These are phyloP conservation scores for Danio rerio DNA, from an alignment of 2,113 vertebrate genomes.

Conservation along the genomic window GRCz12tu NC_133199.1:22478501-22479000, in stretches of 20 bases:
- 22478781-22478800: not conserved
- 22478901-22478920: too few relatives aligned
- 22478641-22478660: constrained; percentile 35
- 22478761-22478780: not conserved
- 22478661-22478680: constrained; percentile 14
- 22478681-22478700: constrained; percentile 39
- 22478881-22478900: too few relatives aligned
- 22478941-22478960: too few relatives aligned
- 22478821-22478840: not conserved
- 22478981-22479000: too few relatives aligned
- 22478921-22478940: too few relatives aligned
- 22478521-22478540: not conserved
- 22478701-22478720: constrained; percentile 10
- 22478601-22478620: not conserved
- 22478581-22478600: constrained; percentile 1
- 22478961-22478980: too few relatives aligned
- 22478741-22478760: constrained; percentile 2
- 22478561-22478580: not conserved
- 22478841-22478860: too few relatives aligned
- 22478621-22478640: not conserved
- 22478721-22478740: constrained; percentile 1
- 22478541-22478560: not conserved
- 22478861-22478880: too few relatives aligned
- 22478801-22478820: not conserved
- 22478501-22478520: constrained; percentile 37